Percentiles rank a stretch among this genome's conserved stretches.
Evolutionary conservation across 2,888 invertebrate genomes (phyloP).

Genomic region (Drosophila differens): DNA sequence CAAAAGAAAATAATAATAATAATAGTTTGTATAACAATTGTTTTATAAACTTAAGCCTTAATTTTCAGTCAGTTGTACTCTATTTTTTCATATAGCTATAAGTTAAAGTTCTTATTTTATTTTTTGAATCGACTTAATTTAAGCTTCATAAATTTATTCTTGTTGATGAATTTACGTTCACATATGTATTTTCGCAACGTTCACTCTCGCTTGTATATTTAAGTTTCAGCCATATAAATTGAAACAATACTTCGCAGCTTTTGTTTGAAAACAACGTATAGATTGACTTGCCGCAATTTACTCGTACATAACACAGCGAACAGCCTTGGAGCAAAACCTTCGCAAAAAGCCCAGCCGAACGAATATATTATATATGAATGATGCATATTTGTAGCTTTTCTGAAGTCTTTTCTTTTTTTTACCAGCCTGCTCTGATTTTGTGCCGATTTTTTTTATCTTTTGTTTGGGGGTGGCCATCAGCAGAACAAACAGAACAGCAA

Average conservation of each 20-base stretch:
- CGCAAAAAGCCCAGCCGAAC: constrained; percentile 14
- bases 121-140: not conserved
- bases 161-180: not conserved
- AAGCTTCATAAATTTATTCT: not conserved
- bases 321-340: constrained; percentile 17
- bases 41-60: not conserved
- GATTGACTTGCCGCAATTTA: constrained; percentile 58
- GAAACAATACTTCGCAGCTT: constrained; percentile 42
- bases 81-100: not conserved
- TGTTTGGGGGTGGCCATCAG: constrained; percentile 14
- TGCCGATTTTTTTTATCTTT: constrained; percentile 4
- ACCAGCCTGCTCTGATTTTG: constrained; percentile 43
- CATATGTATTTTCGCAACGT: not conserved
- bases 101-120: not conserved
- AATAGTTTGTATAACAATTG: not conserved
- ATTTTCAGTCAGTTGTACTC: not conserved
- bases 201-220: not conserved
- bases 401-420: constrained; percentile 31
- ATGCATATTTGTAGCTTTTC: constrained; percentile 66
- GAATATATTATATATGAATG: constrained; percentile 50
- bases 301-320: constrained; percentile 23
- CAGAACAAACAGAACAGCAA: constrained; percentile 44
- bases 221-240: constrained; percentile 21
- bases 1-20: not conserved
- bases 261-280: constrained; percentile 34